These are phyloP conservation scores for Andrena trimmerana DNA, from an alignment of 2,888 invertebrate genomes.

Conservation along the genomic window DNA sequence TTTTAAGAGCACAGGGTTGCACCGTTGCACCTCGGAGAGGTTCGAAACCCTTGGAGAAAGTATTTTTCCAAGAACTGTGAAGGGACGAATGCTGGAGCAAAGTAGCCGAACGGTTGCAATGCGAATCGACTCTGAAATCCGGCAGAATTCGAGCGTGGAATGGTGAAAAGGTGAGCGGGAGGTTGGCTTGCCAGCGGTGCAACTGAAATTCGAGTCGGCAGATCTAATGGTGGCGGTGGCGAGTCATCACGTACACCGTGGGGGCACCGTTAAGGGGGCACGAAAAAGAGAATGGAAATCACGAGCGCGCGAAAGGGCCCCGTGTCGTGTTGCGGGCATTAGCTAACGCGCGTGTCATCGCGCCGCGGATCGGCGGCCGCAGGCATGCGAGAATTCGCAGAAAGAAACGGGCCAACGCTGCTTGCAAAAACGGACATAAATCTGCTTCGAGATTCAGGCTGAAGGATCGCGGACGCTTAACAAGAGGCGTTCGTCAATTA, in stretches of 20 bases:
- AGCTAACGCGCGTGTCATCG: constrained; percentile 80
- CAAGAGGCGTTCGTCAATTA: constrained; percentile 22
- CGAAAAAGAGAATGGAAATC: constrained; percentile 59
- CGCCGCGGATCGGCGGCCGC: constrained; percentile 57
- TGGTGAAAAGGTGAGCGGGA: constrained; percentile 3
- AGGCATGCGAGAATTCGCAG: constrained; percentile 46
- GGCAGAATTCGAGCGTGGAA: constrained; percentile 28
- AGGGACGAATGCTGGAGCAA: no score
- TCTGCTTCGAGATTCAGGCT: neutral
- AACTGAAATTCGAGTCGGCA: constrained; percentile 82
- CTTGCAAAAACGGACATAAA: constrained; percentile 3
- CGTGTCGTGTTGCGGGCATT: constrained; percentile 74
- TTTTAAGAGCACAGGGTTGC: neutral
- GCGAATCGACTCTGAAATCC: neutral
- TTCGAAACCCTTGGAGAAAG: no score
- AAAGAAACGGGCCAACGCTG: constrained; percentile 40
- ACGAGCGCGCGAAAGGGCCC: constrained; percentile 57
- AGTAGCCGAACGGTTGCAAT: neutral
- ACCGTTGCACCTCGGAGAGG: no score
- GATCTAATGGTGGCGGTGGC: constrained; percentile 81
- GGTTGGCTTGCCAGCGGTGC: constrained; percentile 68
- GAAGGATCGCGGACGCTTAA: neutral
- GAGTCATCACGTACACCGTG: constrained; percentile 80
- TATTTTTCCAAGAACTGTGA: no score
- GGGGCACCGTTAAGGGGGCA: constrained; percentile 48